Conservation (phyloP, 2,888 invertebrate genomes). For the Troilus luridus region DNA sequence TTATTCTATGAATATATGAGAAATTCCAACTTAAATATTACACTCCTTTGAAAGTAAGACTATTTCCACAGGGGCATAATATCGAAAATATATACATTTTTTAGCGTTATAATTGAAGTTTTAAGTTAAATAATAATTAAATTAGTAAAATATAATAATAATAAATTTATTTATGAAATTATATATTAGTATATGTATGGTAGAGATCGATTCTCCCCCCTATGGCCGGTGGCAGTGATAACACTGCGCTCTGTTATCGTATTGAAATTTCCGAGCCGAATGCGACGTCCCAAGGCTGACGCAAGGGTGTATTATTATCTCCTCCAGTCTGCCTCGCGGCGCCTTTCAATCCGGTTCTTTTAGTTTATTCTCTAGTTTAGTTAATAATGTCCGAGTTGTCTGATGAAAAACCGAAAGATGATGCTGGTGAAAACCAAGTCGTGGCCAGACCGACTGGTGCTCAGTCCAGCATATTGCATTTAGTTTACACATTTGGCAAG, state of each 20-base stretch:
- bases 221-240: slow-evolving; percentile 13
- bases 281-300: slow-evolving; percentile 49
- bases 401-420: not conserved
- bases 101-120: too few species aligned
- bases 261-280: slow-evolving; percentile 2
- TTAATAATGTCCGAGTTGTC: slow-evolving; percentile 49
- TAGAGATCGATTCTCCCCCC: not conserved
- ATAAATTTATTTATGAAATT: not conserved
- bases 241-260: slow-evolving; percentile 14
- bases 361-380: not conserved
- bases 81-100: too few species aligned
- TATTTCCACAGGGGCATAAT: too few species aligned
- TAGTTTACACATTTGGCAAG: slow-evolving; percentile 77
- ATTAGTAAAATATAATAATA: not conserved
- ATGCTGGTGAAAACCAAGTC: slow-evolving; percentile 14
- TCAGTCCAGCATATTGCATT: slow-evolving; percentile 73
- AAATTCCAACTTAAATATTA: too few species aligned
- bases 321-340: slow-evolving; percentile 29
- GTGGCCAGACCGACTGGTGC: slow-evolving; percentile 64
- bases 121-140: too few species aligned
- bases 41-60: too few species aligned
- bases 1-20: too few species aligned
- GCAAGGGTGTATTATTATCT: slow-evolving; percentile 35
- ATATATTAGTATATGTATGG: not conserved
- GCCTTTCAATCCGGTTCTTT: slow-evolving; percentile 35